Percentiles rank a stretch among this genome's conserved stretches.
Conservation (phyloP, 2,797 vertebrate species). For the Neosilurus hyrtlii region DNA sequence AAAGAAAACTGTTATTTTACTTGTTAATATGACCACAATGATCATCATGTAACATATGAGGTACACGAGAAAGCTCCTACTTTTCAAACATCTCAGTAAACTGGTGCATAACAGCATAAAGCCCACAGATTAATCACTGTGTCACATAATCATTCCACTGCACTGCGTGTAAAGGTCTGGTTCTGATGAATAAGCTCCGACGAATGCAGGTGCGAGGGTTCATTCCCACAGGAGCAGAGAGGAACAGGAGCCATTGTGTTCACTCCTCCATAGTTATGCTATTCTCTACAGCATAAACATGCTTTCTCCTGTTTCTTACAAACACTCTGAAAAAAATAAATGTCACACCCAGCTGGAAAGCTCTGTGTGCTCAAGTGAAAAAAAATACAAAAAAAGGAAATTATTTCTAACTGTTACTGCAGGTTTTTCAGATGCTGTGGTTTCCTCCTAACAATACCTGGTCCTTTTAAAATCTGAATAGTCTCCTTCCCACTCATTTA, state of each 20-base stretch:
- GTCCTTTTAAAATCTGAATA: too few species aligned
- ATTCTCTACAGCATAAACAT: conserved; percentile 30
- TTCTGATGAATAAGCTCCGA: not conserved
- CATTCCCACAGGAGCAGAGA: conserved; percentile 36
- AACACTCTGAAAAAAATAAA: conserved; percentile 24
- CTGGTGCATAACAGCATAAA: not conserved
- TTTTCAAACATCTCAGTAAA: not conserved
- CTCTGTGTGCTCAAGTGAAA: not conserved
- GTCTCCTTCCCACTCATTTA: not conserved
- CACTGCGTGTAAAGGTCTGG: not conserved
- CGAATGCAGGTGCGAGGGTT: conserved; percentile 4
- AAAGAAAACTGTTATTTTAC: not conserved
- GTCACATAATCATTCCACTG: not conserved
- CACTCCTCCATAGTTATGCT: conserved; percentile 6
- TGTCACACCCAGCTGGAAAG: conserved; percentile 12
- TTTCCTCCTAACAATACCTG: not conserved
- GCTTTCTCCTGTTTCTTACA: conserved; percentile 32
- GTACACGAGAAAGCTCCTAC: not conserved
- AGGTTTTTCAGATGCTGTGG: not conserved
- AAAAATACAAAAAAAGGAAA: conserved; percentile 16
- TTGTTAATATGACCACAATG: not conserved
- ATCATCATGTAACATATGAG: not conserved
- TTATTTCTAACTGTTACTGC: conserved; percentile 19
- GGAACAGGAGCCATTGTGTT: conserved; percentile 49
- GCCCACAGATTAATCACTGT: not conserved